Conservation (phyloP, 2,113 vertebrate genomes). For the Sigmodon hispidus region DNA sequence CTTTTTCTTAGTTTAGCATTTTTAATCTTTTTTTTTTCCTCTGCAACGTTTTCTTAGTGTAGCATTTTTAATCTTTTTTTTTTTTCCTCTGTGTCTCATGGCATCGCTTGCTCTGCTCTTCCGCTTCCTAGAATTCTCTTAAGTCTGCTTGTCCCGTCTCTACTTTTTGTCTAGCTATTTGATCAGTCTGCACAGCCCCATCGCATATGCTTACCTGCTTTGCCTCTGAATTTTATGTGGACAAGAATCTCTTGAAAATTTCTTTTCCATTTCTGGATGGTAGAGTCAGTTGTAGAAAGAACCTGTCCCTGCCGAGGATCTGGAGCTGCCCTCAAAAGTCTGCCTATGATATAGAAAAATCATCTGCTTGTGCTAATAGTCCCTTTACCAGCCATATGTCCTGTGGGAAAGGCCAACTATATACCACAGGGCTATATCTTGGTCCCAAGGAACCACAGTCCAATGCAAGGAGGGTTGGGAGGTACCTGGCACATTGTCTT, state of each 20-base stretch:
- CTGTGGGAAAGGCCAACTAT: too few relatives aligned
- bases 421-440: background rate
- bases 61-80: too few relatives aligned
- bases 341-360: background rate
- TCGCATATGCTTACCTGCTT: too few relatives aligned
- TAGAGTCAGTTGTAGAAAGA: background rate
- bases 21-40: too few relatives aligned
- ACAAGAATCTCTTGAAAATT: background rate
- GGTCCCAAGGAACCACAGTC: background rate
- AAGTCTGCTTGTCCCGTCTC: too few relatives aligned
- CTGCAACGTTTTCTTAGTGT: too few relatives aligned
- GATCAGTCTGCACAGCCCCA: too few relatives aligned
- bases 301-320: background rate
- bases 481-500: background rate
- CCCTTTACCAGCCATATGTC: background rate
- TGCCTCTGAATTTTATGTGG: background rate
- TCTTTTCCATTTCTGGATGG: background rate
- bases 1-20: too few relatives aligned
- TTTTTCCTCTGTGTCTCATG: too few relatives aligned
- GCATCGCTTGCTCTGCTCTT: too few relatives aligned
- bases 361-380: background rate
- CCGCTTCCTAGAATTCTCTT: too few relatives aligned
- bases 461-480: background rate
- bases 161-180: too few relatives aligned
- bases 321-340: background rate